A percentile compares a stretch with the other conserved stretches of the same genome.
Evolutionary conservation across 92 coral and sea anemone species (phyloP).

Genomic region (Parazoanthus darwini): DNA sequence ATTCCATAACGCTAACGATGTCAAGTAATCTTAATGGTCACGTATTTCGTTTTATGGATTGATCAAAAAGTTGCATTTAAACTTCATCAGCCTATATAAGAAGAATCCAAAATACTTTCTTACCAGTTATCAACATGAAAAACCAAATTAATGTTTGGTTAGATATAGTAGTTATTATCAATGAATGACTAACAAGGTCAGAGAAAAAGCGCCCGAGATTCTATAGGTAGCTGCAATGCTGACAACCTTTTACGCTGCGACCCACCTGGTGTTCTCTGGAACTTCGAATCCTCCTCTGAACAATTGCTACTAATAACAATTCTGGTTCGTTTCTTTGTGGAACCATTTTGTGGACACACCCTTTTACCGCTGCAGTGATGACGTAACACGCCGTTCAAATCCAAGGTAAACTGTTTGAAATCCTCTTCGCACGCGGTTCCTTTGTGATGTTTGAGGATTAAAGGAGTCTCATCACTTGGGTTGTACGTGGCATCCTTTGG

Average conservation of each 20-base stretch:
- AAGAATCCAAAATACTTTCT: too few relatives aligned
- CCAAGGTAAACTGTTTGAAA: constrained; percentile 58
- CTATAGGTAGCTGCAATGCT: too few relatives aligned
- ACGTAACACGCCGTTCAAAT: constrained; percentile 43
- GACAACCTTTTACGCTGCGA: neutral
- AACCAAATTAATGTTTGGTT: too few relatives aligned
- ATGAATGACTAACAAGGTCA: too few relatives aligned
- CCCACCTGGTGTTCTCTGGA: constrained; percentile 61
- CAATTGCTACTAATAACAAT: constrained; percentile 55
- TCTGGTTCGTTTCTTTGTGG: constrained; percentile 25
- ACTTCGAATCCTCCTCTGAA: constrained; percentile 58
- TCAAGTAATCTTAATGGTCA: too few relatives aligned
- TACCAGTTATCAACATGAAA: too few relatives aligned
- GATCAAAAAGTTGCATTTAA: too few relatives aligned
- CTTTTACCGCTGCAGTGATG: constrained; percentile 60
- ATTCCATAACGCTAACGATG: too few relatives aligned
- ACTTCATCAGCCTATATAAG: too few relatives aligned
- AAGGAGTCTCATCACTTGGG: constrained; percentile 44
- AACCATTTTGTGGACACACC: constrained; percentile 61
- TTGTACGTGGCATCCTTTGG: constrained; percentile 46
- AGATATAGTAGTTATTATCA: too few relatives aligned
- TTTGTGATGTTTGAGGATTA: constrained; percentile 26
- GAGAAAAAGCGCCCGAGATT: too few relatives aligned
- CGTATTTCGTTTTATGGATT: too few relatives aligned
- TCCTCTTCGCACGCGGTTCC: constrained; percentile 54